phyloP scores from a whole-genome alignment of 2,113 vertebrate genomes.

The Oreocharis arfaki region DNA sequence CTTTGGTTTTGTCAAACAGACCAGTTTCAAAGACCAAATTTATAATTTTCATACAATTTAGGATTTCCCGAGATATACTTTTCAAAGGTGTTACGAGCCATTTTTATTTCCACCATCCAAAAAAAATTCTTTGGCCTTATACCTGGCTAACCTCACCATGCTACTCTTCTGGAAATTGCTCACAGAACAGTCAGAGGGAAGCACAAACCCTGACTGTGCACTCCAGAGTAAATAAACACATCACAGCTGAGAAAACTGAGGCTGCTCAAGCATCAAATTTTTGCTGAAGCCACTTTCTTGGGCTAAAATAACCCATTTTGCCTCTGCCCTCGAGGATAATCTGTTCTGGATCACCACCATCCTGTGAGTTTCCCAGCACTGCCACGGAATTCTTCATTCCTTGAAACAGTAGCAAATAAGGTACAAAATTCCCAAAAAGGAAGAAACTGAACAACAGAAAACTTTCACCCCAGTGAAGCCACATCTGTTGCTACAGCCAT shows the following conservation, averaged over 20 bases:
- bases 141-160: slow-evolving; percentile 73
- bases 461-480: background rate
- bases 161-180: slow-evolving; percentile 67
- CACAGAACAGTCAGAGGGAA: background rate
- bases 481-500: background rate
- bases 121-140: slow-evolving; percentile 57
- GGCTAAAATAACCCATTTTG: background rate
- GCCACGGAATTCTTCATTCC: background rate
- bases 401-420: background rate
- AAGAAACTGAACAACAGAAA: background rate
- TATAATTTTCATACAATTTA: slow-evolving; percentile 20
- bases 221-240: background rate
- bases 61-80: slow-evolving; percentile 20
- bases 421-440: background rate
- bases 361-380: background rate
- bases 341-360: background rate
- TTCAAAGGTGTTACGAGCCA: slow-evolving; percentile 26
- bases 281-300: background rate
- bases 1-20: slow-evolving; percentile 34
- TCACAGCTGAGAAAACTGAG: background rate
- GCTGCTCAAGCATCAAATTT: background rate
- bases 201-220: background rate
- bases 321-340: background rate
- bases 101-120: slow-evolving; percentile 69
- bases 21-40: background rate